These are phyloP conservation scores for Eristalis tenax DNA, from an alignment of 2,888 invertebrate genomes.

Conservation along the genomic window DNA sequence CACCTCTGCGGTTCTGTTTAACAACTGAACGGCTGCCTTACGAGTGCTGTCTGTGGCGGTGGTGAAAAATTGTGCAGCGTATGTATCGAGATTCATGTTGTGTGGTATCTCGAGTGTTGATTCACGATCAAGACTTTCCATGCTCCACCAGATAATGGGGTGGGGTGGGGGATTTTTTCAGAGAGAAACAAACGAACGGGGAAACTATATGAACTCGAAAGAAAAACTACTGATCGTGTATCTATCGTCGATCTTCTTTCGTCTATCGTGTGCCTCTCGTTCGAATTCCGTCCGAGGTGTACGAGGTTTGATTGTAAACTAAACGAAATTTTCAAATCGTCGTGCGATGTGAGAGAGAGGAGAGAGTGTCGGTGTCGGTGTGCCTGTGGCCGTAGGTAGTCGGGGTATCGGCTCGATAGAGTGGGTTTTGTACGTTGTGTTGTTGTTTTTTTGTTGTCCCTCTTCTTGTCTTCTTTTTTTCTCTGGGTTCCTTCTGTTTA, in stretches of 20 bases:
- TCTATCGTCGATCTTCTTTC: neutral
- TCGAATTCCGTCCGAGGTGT: constrained; percentile 38
- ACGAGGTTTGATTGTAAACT: constrained; percentile 65
- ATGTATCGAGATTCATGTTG: constrained; percentile 78
- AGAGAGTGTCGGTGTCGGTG: neutral
- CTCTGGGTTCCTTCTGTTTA: neutral
- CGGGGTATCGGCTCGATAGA: neutral
- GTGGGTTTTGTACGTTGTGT: too few relatives aligned
- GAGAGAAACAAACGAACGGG: constrained; percentile 11
- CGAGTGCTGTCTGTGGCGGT: constrained; percentile 20
- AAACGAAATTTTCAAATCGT: constrained; percentile 48
- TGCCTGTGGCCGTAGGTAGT: neutral
- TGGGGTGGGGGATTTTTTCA: neutral
- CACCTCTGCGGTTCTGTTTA: constrained; percentile 44
- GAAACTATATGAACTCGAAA: neutral
- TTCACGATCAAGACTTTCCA: constrained; percentile 78
- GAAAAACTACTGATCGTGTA: constrained; percentile 13
- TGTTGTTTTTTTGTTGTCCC: neutral
- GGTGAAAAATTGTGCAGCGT: constrained; percentile 73
- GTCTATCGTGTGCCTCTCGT: constrained; percentile 23
- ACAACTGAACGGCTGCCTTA: constrained; percentile 24
- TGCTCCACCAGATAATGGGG: constrained; percentile 50
- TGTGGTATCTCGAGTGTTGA: constrained; percentile 79
- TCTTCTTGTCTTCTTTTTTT: neutral
- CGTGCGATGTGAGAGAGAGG: constrained; percentile 35